Conservation (phyloP, 2,888 invertebrate species). For the Osedax frankpressi region DNA sequence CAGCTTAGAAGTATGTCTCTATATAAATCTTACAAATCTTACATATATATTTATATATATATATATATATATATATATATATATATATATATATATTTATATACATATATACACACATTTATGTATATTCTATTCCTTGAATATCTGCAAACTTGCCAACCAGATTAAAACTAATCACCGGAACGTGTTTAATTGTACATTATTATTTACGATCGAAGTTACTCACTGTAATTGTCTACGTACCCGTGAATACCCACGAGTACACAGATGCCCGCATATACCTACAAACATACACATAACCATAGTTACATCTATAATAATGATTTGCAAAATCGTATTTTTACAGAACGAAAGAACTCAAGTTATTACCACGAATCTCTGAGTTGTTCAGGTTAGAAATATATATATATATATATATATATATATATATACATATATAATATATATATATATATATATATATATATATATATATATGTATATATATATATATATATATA, state of each 20-base stretch:
- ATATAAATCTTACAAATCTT: too few species aligned
- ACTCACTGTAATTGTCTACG: too few species aligned
- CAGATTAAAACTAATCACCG: too few species aligned
- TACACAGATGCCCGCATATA: too few species aligned
- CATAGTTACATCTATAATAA: too few species aligned
- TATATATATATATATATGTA: background rate
- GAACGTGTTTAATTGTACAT: too few species aligned
- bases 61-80: background rate
- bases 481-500: background rate
- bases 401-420: background rate
- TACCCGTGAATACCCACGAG: too few species aligned
- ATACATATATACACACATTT: background rate
- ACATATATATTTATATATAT: background rate
- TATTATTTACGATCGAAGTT: too few species aligned
- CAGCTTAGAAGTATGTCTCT: too few species aligned
- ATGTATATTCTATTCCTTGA: background rate
- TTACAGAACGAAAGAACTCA: conserved; percentile 28
- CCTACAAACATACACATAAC: too few species aligned
- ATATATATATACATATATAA: background rate
- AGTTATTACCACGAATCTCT: conserved; percentile 28
- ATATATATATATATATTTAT: background rate
- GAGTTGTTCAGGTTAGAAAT: conserved; percentile 30
- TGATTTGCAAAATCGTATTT: too few species aligned
- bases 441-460: background rate
- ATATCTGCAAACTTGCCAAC: too few species aligned